Evolutionary conservation across 2,888 invertebrate species (phyloP), one percentile per base, ranked within the genome.

Genomic region (Drosophila prolongata): DNA sequence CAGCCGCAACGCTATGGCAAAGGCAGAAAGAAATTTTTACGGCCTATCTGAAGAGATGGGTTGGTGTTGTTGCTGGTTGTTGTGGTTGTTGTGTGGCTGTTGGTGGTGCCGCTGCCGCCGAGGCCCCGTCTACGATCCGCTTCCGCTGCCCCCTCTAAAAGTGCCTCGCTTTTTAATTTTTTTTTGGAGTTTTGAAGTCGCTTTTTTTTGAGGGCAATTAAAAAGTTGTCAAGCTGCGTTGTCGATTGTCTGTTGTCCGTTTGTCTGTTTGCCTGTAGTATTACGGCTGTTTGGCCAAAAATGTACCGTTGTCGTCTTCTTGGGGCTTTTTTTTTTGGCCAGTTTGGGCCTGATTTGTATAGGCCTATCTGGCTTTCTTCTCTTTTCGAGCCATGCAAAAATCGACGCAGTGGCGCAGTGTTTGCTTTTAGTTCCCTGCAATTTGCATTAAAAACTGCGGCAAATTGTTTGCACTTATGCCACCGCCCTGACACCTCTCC

Each of bases 131-230:
- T 80, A 80, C 74, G 75, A 80, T 77, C 53, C 53, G 47, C 40
- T 37, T 30, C 55, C 46, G 56, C 38, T 44, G 38, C 37, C 53
- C 55, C 46, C 50, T 27, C 35, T 40, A 30, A 47, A 47, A 52
- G 19, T 64, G 27, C 14, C 52, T 44, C 46, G 16, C 19, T 46
- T 38, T 61, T 38, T 42, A 16, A 13, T 37, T 50, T 44, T 47
- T 46, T 74, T 73, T 73, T 72, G 46, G 52, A 50, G 53, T 75
- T 65, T 70, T 70, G 47, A 44, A 69, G 61, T 78, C 40, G 65
- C 43, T 66, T 47, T 27, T 56, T 81, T 81, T 81, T 79, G 68
- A 67, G 78, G 82, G 80, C 82, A 80, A 80, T 80, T 82, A 82
- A 82, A 82, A 82, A 79, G 76, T 82, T 78, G 80, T 82, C 68